phyloP scores from a whole-genome alignment of 1,140 invertebrate species.

The Pseudobourletiella spinata region DNA sequence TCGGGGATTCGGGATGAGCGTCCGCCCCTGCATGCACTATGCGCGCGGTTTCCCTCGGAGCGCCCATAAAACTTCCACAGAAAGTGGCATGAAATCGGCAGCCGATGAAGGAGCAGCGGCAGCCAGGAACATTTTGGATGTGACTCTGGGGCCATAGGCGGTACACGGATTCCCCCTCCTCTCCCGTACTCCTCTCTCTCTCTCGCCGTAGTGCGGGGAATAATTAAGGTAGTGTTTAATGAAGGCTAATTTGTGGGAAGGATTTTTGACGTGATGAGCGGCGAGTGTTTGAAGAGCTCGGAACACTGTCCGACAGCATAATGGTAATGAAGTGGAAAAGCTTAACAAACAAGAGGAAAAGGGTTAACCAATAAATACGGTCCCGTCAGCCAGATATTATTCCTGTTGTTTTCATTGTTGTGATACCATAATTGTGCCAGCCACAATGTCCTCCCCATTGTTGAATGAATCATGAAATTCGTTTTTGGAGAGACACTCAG shows the following conservation, averaged over 20 bases:
- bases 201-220: too few relatives aligned
- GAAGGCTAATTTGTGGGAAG: slow-evolving; percentile 13
- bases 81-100: too few relatives aligned
- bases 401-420: background rate
- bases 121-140: too few relatives aligned
- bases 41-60: too few relatives aligned
- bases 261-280: slow-evolving; percentile 9
- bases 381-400: background rate
- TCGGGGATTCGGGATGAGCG: too few relatives aligned
- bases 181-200: too few relatives aligned
- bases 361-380: background rate
- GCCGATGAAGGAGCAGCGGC: too few relatives aligned
- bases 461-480: slow-evolving; percentile 6
- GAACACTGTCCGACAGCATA: background rate
- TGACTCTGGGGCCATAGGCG: too few relatives aligned
- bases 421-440: background rate
- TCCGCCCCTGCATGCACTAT: too few relatives aligned
- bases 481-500: background rate
- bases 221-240: slow-evolving; percentile 5
- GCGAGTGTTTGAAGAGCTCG: slow-evolving; percentile 1
- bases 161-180: too few relatives aligned
- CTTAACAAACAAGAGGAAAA: slow-evolving; percentile 7
- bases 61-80: too few relatives aligned
- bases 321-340: slow-evolving; percentile 5
- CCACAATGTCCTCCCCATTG: background rate